Percentiles rank a stretch among this genome's conserved stretches.
Conservation (phyloP, 2,888 invertebrate species). For the Meiosimyza platycephala region DNA sequence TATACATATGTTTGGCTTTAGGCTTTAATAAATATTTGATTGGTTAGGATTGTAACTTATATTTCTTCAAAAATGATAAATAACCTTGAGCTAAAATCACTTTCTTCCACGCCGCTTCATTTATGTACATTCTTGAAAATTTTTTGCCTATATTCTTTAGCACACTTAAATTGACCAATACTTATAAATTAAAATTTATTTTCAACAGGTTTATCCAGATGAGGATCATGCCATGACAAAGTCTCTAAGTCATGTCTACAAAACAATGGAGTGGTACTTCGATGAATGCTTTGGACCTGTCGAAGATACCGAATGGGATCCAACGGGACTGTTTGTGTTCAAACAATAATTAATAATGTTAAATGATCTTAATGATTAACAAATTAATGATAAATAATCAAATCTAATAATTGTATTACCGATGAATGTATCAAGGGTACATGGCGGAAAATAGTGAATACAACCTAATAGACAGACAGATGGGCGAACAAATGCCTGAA, state of each 20-base stretch:
- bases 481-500: too few species aligned
- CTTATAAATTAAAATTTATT: background rate
- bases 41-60: too few species aligned
- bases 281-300: constrained; percentile 83
- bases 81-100: too few species aligned
- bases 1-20: too few species aligned
- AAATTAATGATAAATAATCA: background rate
- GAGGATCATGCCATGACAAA: constrained; percentile 82
- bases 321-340: constrained; percentile 69
- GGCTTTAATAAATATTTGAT: too few species aligned
- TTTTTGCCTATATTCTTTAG: background rate
- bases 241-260: constrained; percentile 82
- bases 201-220: constrained; percentile 83
- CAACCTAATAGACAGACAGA: background rate
- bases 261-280: constrained; percentile 87
- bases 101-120: too few species aligned
- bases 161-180: background rate
- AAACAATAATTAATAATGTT: constrained; percentile 65
- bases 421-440: background rate
- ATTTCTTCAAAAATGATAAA: too few species aligned
- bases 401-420: constrained; percentile 14
- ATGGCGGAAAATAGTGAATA: background rate
- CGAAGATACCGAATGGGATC: constrained; percentile 78
- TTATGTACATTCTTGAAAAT: background rate
- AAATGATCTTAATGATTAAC: constrained; percentile 55